Evolutionary conservation across 1,140 invertebrate genomes (phyloP).

Genomic region (Drosophila ironensis): DNA sequence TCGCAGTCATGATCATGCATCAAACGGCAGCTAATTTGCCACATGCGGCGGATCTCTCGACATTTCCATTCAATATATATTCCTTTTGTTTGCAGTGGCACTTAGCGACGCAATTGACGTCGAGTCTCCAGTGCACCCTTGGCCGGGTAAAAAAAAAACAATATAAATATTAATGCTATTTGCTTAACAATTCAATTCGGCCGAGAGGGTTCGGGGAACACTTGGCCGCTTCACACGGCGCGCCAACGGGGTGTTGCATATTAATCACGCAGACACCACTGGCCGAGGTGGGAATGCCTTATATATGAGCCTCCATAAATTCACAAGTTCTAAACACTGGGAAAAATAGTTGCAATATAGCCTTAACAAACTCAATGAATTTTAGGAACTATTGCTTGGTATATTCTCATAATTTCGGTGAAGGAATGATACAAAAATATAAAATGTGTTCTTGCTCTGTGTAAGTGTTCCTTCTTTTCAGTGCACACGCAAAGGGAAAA

Average conservation of each 20-base stretch:
- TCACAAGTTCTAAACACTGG: slow-evolving; percentile 4
- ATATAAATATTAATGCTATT: slow-evolving; percentile 81
- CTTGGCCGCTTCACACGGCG: slow-evolving; percentile 65
- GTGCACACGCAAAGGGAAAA: slow-evolving; percentile 26
- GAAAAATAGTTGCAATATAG: neutral
- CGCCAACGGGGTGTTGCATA: slow-evolving; percentile 67
- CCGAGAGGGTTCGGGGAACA: slow-evolving; percentile 45
- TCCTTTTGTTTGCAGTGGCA: slow-evolving; percentile 27
- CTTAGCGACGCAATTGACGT: slow-evolving; percentile 56
- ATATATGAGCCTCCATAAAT: slow-evolving; percentile 26
- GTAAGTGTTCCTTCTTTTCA: neutral
- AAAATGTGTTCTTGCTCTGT: neutral
- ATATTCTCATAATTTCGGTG: no score
- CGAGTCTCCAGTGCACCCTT: slow-evolving; percentile 38
- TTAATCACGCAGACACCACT: slow-evolving; percentile 60
- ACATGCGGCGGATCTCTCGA: slow-evolving; percentile 62
- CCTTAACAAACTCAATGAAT: no score
- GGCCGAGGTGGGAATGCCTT: slow-evolving; percentile 18
- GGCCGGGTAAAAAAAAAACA: slow-evolving; percentile 43
- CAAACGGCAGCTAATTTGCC: slow-evolving; percentile 65
- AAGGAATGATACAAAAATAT: no score
- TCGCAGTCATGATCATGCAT: slow-evolving; percentile 33
- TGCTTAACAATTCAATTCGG: slow-evolving; percentile 76
- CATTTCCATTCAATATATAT: slow-evolving; percentile 36
- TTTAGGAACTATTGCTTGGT: no score